Evolutionary conservation across 2,888 invertebrate genomes (phyloP).

Genomic region (Embidobia sp.): DNA sequence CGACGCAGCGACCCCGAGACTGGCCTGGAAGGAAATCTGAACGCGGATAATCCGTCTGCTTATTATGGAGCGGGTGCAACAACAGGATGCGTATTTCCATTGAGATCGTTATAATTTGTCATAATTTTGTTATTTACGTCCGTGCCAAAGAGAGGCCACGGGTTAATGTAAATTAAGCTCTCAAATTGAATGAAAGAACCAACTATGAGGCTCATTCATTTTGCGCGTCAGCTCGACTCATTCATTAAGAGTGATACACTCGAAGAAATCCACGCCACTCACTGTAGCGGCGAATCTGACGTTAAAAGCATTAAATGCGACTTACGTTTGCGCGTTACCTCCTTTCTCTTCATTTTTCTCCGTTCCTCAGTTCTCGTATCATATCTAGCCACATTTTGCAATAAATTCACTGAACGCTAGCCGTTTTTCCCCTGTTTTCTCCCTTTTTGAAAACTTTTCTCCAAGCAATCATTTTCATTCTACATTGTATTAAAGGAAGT

Average conservation of each 20-base stretch:
- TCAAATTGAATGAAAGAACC: slow-evolving; percentile 38
- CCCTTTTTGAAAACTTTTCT: background rate
- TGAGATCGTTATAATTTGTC: slow-evolving; percentile 50
- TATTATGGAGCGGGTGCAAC: slow-evolving; percentile 18
- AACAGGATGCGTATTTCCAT: slow-evolving; percentile 37
- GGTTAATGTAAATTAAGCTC: slow-evolving; percentile 52
- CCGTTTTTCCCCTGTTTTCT: background rate
- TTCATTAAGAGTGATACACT: slow-evolving; percentile 38
- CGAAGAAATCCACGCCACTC: slow-evolving; percentile 18
- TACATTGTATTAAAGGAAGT: background rate
- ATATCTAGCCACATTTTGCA: background rate
- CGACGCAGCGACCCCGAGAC: slow-evolving; percentile 54
- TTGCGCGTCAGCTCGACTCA: slow-evolving; percentile 27
- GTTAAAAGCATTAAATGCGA: slow-evolving; percentile 5
- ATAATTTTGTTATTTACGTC: slow-evolving; percentile 50
- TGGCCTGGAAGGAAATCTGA: slow-evolving; percentile 71
- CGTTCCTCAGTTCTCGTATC: background rate
- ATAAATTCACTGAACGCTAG: no score
- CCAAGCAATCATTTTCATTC: background rate
- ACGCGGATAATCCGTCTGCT: slow-evolving; percentile 71
- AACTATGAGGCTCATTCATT: slow-evolving; percentile 43
- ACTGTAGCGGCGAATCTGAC: slow-evolving; percentile 12
- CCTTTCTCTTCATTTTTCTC: background rate
- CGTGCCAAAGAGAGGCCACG: slow-evolving; percentile 20
- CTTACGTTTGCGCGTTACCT: background rate